Conservation (phyloP, 2,888 invertebrate genomes). For the Orthonevra nobilis region DNA sequence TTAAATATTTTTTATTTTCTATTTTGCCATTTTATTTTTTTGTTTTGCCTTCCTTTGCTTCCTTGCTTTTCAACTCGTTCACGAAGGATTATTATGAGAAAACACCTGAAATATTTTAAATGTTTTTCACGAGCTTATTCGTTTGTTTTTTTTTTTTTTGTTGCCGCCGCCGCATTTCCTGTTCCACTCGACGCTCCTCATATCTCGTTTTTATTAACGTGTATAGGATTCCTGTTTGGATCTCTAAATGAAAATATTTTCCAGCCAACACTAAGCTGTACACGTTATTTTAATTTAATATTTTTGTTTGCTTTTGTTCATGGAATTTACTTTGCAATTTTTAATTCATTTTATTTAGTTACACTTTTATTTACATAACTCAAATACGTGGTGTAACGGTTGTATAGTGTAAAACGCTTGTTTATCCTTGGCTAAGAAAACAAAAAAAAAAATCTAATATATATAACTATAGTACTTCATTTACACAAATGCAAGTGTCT, state of each 20-base stretch:
- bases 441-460: too few species aligned
- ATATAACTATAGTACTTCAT: too few species aligned
- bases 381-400: too few species aligned
- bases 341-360: slow-evolving; percentile 69
- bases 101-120: slow-evolving; percentile 59
- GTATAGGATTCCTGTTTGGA: slow-evolving; percentile 40
- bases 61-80: slow-evolving; percentile 24
- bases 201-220: slow-evolving; percentile 31
- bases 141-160: slow-evolving; percentile 6
- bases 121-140: slow-evolving; percentile 31
- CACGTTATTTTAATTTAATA: slow-evolving; percentile 3
- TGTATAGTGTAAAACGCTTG: too few species aligned
- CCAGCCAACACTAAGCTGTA: slow-evolving; percentile 48
- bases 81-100: slow-evolving; percentile 56
- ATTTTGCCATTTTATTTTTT: slow-evolving; percentile 1
- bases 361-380: too few species aligned
- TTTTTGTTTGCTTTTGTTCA: neutral
- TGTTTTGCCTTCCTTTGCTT: too few species aligned
- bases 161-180: slow-evolving; percentile 13
- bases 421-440: too few species aligned
- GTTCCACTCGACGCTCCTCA: too few species aligned
- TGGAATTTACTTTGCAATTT: slow-evolving; percentile 50
- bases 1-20: slow-evolving; percentile 42
- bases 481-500: too few species aligned
- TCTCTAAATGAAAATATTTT: slow-evolving; percentile 57